Evolutionary conservation across 2,888 invertebrate species (phyloP), one percentile per base, ranked within the genome.

Genomic region (Odiellus spinosus): DNA sequence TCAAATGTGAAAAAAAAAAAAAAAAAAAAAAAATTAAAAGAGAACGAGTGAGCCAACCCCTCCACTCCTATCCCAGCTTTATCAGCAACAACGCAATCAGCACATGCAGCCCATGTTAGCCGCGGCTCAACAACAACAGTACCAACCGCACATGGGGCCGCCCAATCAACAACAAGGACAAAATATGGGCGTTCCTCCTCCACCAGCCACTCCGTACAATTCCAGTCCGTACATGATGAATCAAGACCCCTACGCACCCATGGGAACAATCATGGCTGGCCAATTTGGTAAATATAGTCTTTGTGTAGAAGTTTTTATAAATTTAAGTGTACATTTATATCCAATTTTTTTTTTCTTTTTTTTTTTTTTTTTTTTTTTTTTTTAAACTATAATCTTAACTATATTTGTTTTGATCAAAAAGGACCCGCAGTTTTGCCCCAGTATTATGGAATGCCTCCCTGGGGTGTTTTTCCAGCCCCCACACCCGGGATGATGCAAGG

Each of bases 381-480:
- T n/a, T n/a, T n/a, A n/a, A n/a, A n/a, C n/a, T n/a, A n/a, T n/a
- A n/a, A n/a, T n/a, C n/a, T n/a, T n/a, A n/a, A n/a, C n/a, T n/a
- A n/a, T n/a, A n/a, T n/a, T n/a, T n/a, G n/a, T n/a, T n/a, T n/a
- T n/a, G n/a, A 35, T 14, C 3, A n/a, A n/a, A 35, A 12, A 53
- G 53, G 53, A 15, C 68, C 73, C 19, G 73, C 75, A 42, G 63
- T 67, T 47, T 71, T 88, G 60, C 87, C 87, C 45, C 90, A 87
- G 61, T 91, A 93, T 72, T 91, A 91, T 68, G 83, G 85, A 48
- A 82, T 88, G 56, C 80, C 80, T 43, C 88, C 88, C 26, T 91
- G 91, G 87, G 79, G 81, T 56, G 84, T 91, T 61, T 91, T 91
- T 70, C 87, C 88, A 38, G 77, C 52, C 10, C 50, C 88, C 38